Conservation (phyloP, 1,140 invertebrate species). For the Drosophila lowei region DNA sequence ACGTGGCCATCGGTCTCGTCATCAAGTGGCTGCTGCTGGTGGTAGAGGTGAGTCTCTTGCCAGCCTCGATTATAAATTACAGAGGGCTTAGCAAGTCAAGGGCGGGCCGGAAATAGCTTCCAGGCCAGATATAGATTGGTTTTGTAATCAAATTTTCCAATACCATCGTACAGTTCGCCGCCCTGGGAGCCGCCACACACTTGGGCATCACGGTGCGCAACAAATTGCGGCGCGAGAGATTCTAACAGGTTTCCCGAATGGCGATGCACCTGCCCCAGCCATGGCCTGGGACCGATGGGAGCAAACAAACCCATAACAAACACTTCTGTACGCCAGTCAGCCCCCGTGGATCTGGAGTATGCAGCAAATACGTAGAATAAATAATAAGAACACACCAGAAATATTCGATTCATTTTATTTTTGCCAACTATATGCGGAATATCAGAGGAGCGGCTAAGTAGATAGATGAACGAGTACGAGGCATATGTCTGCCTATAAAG, state of each 20-base stretch:
- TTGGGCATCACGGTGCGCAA: constrained; percentile 78
- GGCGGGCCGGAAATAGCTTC: constrained; percentile 47
- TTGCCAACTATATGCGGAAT: constrained; percentile 31
- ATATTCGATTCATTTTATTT: constrained; percentile 41
- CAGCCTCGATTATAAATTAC: constrained; percentile 56
- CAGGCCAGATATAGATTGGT: constrained; percentile 1
- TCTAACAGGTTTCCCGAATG: constrained; percentile 44
- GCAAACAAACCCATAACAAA: constrained; percentile 25
- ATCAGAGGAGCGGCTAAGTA: constrained; percentile 40
- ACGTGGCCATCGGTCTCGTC: constrained; percentile 63
- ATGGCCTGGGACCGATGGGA: background rate
- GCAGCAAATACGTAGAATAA: constrained; percentile 18
- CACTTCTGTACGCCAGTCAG: constrained; percentile 29
- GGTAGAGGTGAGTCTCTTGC: constrained; percentile 60
- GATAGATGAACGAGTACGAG: constrained; percentile 22
- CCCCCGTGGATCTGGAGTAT: constrained; percentile 32
- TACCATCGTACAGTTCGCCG: constrained; percentile 43
- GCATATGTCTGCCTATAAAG: constrained; percentile 60
- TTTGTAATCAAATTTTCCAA: constrained; percentile 26
- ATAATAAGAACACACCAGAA: constrained; percentile 36
- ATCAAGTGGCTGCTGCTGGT: constrained; percentile 72
- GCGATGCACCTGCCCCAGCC: constrained; percentile 3
- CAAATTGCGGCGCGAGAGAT: constrained; percentile 72
- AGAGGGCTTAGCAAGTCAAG: constrained; percentile 46
- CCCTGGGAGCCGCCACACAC: constrained; percentile 63